A percentile compares a stretch with the other conserved stretches of the same genome.
phyloP scores from a whole-genome alignment of 2,797 vertebrate genomes.

The Taeniopygia guttata region DNA sequence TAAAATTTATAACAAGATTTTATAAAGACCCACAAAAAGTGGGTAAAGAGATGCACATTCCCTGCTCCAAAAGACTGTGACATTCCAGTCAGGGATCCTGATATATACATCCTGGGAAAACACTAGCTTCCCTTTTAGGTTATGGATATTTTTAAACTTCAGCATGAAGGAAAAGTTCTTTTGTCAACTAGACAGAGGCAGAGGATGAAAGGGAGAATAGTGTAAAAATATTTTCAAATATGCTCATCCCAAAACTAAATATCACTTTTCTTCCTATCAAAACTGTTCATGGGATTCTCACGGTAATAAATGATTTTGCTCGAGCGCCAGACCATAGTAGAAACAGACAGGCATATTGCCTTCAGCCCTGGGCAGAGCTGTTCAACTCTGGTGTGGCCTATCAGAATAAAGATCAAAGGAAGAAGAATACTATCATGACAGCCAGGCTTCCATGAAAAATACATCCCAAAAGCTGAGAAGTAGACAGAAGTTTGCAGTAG shows the following conservation, averaged over 20 bases:
- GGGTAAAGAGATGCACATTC: neutral
- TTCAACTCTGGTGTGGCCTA: neutral
- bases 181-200: neutral
- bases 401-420: neutral
- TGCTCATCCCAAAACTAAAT: neutral
- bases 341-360: neutral
- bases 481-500: neutral
- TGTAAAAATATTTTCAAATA: neutral
- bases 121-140: neutral
- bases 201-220: neutral
- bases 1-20: neutral
- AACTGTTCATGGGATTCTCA: neutral
- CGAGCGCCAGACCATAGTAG: neutral
- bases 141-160: neutral
- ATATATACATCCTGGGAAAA: rapidly evolving
- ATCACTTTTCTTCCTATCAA: neutral
- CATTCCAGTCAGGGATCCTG: neutral
- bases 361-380: neutral
- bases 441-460: neutral
- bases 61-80: neutral
- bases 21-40: neutral
- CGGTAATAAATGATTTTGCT: neutral
- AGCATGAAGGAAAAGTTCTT: neutral
- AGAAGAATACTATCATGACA: neutral
- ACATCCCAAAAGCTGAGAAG: neutral